Conservation (phyloP, 2,113 vertebrate species). For the Cervus canadensis region DNA sequence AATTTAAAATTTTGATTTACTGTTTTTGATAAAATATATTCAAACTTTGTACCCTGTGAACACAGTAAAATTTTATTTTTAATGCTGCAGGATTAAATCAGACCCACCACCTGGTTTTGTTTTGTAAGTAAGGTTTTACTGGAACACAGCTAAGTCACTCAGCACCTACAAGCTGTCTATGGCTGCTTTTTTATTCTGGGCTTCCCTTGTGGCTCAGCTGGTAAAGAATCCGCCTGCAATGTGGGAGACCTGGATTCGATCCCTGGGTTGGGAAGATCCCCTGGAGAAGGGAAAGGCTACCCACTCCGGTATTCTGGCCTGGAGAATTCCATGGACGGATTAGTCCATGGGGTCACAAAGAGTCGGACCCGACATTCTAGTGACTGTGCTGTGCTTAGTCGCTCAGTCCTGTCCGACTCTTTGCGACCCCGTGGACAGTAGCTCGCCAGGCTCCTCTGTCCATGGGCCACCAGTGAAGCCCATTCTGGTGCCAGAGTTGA, state of each 20-base stretch:
- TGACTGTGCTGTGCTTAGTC: neutral
- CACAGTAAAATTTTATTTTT: conserved; percentile 32
- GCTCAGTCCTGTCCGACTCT: neutral
- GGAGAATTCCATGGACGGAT: neutral
- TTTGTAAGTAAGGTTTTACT: conserved; percentile 24
- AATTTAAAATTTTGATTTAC: neutral
- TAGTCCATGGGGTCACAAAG: neutral
- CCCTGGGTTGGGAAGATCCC: neutral
- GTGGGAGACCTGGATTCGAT: neutral
- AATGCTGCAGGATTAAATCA: neutral
- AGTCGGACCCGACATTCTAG: neutral
- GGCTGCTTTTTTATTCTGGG: neutral
- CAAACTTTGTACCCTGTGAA: neutral
- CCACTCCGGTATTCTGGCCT: neutral
- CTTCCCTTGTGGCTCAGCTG: neutral
- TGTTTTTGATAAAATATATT: conserved; percentile 1
- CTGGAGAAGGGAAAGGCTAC: neutral
- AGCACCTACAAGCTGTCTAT: neutral
- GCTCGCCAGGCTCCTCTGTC: neutral
- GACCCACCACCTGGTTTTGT: neutral
- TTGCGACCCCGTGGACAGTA: neutral
- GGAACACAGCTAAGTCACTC: neutral
- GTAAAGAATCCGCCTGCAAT: neutral
- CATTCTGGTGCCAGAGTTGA: neutral
- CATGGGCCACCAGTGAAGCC: neutral